Percentiles rank a stretch among this genome's conserved stretches.
Conservation (phyloP, 2,888 invertebrate species). For the Tipula unca region DNA sequence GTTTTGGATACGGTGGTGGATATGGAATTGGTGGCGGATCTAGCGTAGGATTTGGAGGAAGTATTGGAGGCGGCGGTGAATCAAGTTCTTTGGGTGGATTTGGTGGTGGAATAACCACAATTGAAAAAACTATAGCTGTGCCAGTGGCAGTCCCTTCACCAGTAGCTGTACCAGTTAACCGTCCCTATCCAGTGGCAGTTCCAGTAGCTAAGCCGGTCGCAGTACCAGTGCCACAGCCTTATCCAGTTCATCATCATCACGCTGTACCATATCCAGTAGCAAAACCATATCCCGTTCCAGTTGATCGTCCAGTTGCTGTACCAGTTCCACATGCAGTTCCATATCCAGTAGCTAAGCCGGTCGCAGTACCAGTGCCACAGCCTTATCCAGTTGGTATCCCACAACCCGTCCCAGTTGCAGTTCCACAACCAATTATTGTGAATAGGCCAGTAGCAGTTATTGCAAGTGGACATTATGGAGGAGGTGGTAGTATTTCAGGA, state of each 20-base stretch:
- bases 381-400: conserved; percentile 31
- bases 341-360: conserved; percentile 3
- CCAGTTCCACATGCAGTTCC: conserved; percentile 16
- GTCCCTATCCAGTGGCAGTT: not conserved
- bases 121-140: not conserved
- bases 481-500: conserved; percentile 26
- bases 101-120: not conserved
- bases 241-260: not conserved
- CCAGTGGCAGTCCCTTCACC: not conserved
- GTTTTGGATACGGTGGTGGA: conserved; percentile 8
- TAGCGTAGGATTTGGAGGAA: not conserved
- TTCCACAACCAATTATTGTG: conserved; percentile 27
- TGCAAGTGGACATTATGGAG: conserved; percentile 25
- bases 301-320: conserved; percentile 2
- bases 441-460: not conserved
- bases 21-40: not conserved
- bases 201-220: not conserved
- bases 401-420: conserved; percentile 31
- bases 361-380: conserved; percentile 29
- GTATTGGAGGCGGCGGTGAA: not conserved
- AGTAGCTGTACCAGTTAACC: not conserved
- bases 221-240: not conserved
- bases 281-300: conserved; percentile 17
- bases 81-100: not conserved
- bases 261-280: not conserved